Evolutionary conservation across 2,113 vertebrate species (phyloP), one percentile per base, ranked within the genome.

Genomic region (Larimichthys polyactis): DNA sequence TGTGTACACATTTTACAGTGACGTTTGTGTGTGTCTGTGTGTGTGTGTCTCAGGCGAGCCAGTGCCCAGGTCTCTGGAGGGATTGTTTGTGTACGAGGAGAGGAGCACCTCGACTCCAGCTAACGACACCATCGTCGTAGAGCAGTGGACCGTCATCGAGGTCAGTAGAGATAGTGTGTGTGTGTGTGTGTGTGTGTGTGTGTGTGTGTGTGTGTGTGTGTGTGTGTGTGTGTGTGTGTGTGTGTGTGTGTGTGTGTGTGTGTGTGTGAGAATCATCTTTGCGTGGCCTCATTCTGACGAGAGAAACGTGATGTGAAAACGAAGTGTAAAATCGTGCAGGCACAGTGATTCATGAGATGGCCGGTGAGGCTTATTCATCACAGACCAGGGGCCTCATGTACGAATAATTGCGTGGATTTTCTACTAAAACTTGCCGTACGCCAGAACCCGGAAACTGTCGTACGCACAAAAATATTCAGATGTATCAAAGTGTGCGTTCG

Each of bases 121-220:
- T 93, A 98, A 99, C 67, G 98, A 99, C 93, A 96, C 97, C 70
- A 98, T 99, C 46, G 96, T 99, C 20, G 98, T 99, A 3, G 98
- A 99, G 92, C 98, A 99, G 93, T 99, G 97, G 97, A 99, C 97
- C 0, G 95, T 99, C 81, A 96, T 99, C 73, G 97, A 99, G 96
- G 98, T 99, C 90, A 95, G 89, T 22, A 14, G 55, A 24, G 11
- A 24, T 12, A 58, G 2, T 24, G 36, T 32, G 15, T 49, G 71
- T 40, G 11, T 62, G 24, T 27, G 60, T 58, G 43, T 49, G 59
- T 63, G 29, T 24, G 51, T 60, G 58, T 19, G 58, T 36, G 59
- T 36, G 59, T 40, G 29, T 36, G 58, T 32, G 27, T 17, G 27
- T 4, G 51, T 20, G 51, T 7, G 51, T 20, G 51, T 20, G 51